Evolutionary conservation across 2,888 invertebrate genomes (phyloP), one percentile per base, ranked within the genome.

Genomic region (Cerceris rybyensis): DNA sequence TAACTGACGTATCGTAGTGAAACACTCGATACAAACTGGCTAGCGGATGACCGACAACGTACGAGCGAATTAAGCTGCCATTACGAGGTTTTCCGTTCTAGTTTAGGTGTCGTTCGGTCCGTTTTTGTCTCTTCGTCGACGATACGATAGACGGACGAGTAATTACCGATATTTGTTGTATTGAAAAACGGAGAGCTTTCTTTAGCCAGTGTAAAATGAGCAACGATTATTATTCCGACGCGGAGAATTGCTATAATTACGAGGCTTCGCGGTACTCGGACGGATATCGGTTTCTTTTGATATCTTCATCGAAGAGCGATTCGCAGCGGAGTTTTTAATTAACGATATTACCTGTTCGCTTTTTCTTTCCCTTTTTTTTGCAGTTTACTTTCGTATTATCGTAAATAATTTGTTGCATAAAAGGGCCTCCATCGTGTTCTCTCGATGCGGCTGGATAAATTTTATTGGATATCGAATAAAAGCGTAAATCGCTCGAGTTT

Each of bases 1-100:
- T 89, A 90, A 90, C 89, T 86, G 81, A 83, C 78, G 79, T 76
- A 78, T 69, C 84, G 50, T n/a, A n/a, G 28, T 2, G 28, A 28
- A 28, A 28, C 28, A 28, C 28, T 28, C 28, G 28, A 28, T 28
- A 28, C 28, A 28, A 28, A 4, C 28, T 28, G 73, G 69, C 81
- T 69, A 46, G 42, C 42, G 28, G 68, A 68, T 54, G 63, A 58
- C 63, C 67, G 61, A 63, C 61, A 67, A 67, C 75, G 43, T 67
- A 75, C 75, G 67, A 76, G 75, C 55, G 76, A 76, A 75, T 75
- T 75, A 57, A 76, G 63, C 63, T 42, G 74, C 65, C 65, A 60
- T 75, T 66, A 75, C 54, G 65, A 49, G 74, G 73, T 73, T 28
- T 28, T 75, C 75, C 75, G 75, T 74, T 75, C 75, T 54, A 65